These are phyloP conservation scores for Apamea sordens DNA, from an alignment of 2,888 invertebrate genomes.

Conservation along the genomic window DNA sequence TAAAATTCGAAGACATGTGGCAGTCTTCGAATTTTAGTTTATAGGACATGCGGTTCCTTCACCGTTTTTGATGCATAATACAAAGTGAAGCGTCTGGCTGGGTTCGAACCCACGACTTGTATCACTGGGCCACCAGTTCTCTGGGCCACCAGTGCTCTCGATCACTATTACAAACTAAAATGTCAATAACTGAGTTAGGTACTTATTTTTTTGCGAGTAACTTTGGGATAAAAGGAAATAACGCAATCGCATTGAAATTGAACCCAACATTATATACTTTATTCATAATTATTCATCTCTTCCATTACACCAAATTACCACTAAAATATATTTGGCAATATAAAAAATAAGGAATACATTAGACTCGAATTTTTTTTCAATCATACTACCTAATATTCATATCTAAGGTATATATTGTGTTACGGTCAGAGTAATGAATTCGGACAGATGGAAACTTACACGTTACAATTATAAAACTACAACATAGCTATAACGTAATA, in stretches of 20 bases:
- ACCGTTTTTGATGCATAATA: background rate
- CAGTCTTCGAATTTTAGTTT: background rate
- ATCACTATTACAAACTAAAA: background rate
- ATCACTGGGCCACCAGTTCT: too few relatives aligned
- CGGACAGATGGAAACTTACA: conserved; percentile 66
- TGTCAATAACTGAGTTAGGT: background rate
- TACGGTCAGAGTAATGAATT: conserved; percentile 75
- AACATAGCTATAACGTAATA: conserved; percentile 53
- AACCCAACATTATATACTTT: conserved; percentile 87
- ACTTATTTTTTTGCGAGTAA: background rate
- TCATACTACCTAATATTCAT: conserved; percentile 83
- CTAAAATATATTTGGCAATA: conserved; percentile 90
- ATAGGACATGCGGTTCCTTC: background rate
- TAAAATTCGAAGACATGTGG: too few relatives aligned
- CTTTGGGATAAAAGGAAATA: conserved; percentile 63
- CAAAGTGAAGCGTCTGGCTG: background rate
- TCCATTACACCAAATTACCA: conserved; percentile 85
- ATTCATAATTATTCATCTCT: conserved; percentile 82
- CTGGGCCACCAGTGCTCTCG: too few relatives aligned
- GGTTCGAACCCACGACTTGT: background rate
- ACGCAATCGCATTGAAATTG: conserved; percentile 75
- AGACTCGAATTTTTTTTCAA: conserved; percentile 84
- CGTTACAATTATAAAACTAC: conserved; percentile 62
- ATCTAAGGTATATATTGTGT: conserved; percentile 73
- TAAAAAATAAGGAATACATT: conserved; percentile 89